A percentile compares a stretch with the other conserved stretches of the same genome.
Evolutionary conservation across 2,888 invertebrate species (phyloP).

Genomic region (Drosophila villosipedis): DNA sequence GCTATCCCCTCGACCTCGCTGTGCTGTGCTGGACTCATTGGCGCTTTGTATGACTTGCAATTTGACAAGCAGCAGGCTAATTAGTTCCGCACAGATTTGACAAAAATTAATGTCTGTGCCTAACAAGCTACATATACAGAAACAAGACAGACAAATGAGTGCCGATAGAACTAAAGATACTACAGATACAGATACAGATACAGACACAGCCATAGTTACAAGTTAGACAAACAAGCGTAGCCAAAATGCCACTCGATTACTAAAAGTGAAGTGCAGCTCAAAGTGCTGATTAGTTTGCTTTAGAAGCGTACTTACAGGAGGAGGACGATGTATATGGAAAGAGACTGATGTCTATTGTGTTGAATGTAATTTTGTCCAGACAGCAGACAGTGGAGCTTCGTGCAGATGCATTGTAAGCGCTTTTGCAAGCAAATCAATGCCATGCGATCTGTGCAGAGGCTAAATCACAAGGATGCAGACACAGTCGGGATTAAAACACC

Average conservation of each 20-base stretch:
- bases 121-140: constrained; percentile 37
- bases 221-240: constrained; percentile 48
- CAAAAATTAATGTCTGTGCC: constrained; percentile 75
- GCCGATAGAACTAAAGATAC: background rate
- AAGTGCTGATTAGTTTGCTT: constrained; percentile 58
- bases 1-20: background rate
- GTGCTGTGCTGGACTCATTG: background rate
- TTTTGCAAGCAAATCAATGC: background rate
- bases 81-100: constrained; percentile 81
- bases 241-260: constrained; percentile 3
- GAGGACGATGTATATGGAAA: background rate
- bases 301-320: constrained; percentile 1
- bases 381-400: background rate
- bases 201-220: constrained; percentile 8
- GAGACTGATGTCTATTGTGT: constrained; percentile 18
- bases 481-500: background rate
- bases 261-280: constrained; percentile 35
- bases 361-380: constrained; percentile 32
- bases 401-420: background rate
- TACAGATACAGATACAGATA: constrained; percentile 5
- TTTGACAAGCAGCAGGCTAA: constrained; percentile 80
- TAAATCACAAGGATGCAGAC: background rate
- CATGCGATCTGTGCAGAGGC: background rate
- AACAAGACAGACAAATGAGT: constrained; percentile 11
- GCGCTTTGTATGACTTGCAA: constrained; percentile 75